phyloP scores from a whole-genome alignment of 2,113 vertebrate species.

The Copsychus sechellarum region DNA sequence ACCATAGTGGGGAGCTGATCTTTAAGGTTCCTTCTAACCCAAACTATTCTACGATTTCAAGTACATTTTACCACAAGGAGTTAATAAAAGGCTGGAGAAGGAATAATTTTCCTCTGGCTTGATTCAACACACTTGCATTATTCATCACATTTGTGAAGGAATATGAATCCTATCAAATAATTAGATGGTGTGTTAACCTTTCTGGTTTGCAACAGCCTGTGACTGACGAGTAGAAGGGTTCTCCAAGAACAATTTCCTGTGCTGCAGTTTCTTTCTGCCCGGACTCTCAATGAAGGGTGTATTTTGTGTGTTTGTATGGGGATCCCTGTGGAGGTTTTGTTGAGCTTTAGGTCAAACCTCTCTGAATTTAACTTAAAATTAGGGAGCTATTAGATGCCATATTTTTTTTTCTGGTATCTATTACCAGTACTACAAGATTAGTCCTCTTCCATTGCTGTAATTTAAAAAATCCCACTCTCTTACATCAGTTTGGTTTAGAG shows the following conservation, averaged over 20 bases:
- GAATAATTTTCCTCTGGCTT: not conserved
- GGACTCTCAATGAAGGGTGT: not conserved
- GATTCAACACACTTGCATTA: constrained; percentile 3
- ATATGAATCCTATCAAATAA: constrained; percentile 5
- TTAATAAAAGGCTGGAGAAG: not conserved
- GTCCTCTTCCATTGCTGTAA: not conserved
- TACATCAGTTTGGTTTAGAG: not conserved
- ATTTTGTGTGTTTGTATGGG: not conserved
- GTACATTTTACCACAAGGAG: not conserved
- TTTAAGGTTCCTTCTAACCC: not conserved
- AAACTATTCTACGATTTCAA: not conserved
- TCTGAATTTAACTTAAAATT: not conserved
- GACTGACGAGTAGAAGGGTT: not conserved
- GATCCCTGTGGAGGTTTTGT: not conserved
- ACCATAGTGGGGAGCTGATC: not conserved
- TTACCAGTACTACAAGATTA: not conserved
- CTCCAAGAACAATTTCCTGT: not conserved
- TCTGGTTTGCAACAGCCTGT: not conserved
- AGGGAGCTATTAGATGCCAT: not conserved
- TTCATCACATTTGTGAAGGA: constrained; percentile 10
- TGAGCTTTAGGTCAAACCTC: not conserved
- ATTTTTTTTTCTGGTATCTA: not conserved
- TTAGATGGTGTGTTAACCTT: not conserved
- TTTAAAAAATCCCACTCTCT: not conserved
- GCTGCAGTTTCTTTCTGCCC: not conserved